A percentile compares a stretch with the other conserved stretches of the same genome.
Evolutionary conservation across 2,113 vertebrate species (phyloP).

Genomic region (Fulica atra): DNA sequence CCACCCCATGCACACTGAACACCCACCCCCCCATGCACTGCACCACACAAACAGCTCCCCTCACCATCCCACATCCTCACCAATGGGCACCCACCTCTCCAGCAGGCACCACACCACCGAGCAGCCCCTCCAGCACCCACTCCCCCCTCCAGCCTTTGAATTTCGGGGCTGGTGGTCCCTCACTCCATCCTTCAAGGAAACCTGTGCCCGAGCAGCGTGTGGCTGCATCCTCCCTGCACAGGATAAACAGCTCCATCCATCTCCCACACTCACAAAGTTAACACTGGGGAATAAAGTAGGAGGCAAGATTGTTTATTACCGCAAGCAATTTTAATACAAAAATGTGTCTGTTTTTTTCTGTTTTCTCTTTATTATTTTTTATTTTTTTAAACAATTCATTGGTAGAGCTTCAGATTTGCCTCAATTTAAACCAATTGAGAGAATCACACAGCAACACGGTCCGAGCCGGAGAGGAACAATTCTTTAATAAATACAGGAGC

Average conservation of each 20-base stretch:
- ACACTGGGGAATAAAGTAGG: conserved; percentile 64
- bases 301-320: conserved; percentile 81
- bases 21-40: background rate
- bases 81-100: fast-evolving
- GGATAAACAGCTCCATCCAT: background rate
- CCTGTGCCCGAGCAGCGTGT: fast-evolving
- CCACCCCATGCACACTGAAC: too few relatives aligned
- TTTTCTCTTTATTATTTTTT: background rate
- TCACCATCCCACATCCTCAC: background rate
- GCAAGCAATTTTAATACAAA: conserved; percentile 99
- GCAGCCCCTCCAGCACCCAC: background rate
- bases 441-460: conserved; percentile 87
- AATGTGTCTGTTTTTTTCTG: conserved; percentile 74
- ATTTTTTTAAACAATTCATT: conserved; percentile 90
- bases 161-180: background rate
- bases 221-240: fast-evolving
- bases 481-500: conserved; percentile 72
- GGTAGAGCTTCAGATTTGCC: conserved; percentile 81
- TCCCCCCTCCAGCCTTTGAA: background rate
- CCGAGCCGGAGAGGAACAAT: conserved; percentile 72
- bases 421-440: conserved; percentile 86
- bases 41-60: too few relatives aligned
- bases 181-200: background rate
- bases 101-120: fast-evolving
- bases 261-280: background rate